Evolutionary conservation across 2,797 vertebrate species (phyloP), one percentile per base, ranked within the genome.

Genomic region (Schizopygopsis pylzovi): DNA sequence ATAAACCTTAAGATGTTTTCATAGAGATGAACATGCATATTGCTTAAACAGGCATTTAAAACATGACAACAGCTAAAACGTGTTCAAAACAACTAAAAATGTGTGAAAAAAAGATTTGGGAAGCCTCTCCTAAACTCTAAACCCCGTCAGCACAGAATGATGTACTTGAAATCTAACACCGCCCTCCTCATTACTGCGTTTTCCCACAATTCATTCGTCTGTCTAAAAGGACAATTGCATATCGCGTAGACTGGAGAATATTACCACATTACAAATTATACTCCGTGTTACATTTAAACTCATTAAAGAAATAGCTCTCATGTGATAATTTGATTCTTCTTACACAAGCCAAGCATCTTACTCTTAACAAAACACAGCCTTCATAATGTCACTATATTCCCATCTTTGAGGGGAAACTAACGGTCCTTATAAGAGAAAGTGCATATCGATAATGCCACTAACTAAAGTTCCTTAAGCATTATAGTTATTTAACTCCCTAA

Each of bases 21-120:
- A 4, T 54, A 79, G 49, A 87, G 56, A 87, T 47, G 25, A 22
- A 84, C 49, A 87, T 82, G 87, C 81, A 86, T 90, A 88, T 90
- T 88, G 89, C 89, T 88, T 86, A 84, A 71, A 84, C 82, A 54
- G 47, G 82, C 73, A 33, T 84, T 73, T 68, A 77, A 67, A 84
- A 78, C 54, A 82, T 10, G 6, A 82, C 81, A 33, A 20, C 20
- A 8, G 33, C 37, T 37, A 10, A 28, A 78, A 25, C 12, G 18
- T 41, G 71, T 47, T 79, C 73, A 61, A 79, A 61, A 83, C 25
- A 75, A 71, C 20, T 82, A 82, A 84, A 22, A 61, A 72, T 28
- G 33, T n/a, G n/a, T 6, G 28, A 12, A 59, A 54, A 41, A 41
- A 79, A 43, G 65, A 79, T 43, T 33, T 33, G 39, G 61, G 43